Evolutionary conservation across 2,888 invertebrate genomes (phyloP).

Genomic region (Frankliniella intonsa): DNA sequence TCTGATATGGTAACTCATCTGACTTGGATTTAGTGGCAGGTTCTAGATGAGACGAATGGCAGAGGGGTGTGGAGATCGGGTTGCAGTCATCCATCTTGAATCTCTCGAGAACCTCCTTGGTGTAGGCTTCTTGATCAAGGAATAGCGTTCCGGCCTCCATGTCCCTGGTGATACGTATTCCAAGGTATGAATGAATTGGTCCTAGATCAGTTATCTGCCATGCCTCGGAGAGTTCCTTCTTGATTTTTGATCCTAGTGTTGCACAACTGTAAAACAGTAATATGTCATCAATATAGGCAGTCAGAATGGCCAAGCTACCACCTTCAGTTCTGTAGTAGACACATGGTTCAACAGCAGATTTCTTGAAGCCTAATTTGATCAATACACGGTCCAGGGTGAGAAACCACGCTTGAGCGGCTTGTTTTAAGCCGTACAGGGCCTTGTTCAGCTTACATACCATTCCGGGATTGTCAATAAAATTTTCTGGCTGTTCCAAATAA

Average conservation of each 20-base stretch:
- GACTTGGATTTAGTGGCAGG: neutral
- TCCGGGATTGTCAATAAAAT: too few relatives aligned
- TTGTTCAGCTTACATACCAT: conserved; percentile 36
- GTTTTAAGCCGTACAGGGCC: conserved; percentile 36
- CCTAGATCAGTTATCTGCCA: conserved; percentile 34
- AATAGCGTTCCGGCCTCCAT: conserved; percentile 28
- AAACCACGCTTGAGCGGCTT: conserved; percentile 35
- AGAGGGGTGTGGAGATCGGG: neutral
- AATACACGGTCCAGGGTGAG: conserved; percentile 32
- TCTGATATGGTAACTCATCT: conserved; percentile 33
- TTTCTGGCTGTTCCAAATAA: conserved; percentile 38
- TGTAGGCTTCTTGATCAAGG: conserved; percentile 40
- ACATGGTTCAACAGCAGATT: conserved; percentile 33
- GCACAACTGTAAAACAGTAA: conserved; percentile 28
- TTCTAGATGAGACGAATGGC: neutral
- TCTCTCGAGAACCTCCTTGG: neutral
- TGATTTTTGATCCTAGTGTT: neutral
- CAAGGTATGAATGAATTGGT: conserved; percentile 30
- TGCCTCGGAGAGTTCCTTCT: conserved; percentile 27
- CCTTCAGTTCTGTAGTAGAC: conserved; percentile 29
- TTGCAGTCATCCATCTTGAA: neutral
- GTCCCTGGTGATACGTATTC: conserved; percentile 15
- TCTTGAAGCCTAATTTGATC: conserved; percentile 30
- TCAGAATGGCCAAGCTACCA: conserved; percentile 29
- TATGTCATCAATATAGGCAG: conserved; percentile 36